Conservation (phyloP, 2,113 vertebrate species). For the Chamaea fasciata region DNA sequence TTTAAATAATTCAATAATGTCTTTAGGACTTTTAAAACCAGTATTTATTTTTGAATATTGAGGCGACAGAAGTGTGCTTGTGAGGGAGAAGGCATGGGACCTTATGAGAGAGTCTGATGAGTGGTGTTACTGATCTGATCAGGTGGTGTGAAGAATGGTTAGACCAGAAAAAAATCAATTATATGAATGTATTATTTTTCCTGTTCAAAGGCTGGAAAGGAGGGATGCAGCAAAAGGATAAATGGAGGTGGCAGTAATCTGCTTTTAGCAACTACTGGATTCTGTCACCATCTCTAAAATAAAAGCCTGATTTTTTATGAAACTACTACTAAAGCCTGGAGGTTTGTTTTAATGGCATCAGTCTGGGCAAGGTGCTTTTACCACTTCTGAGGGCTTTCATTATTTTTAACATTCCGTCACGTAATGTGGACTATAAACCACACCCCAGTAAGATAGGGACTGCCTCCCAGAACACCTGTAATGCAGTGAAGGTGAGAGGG, state of each 20-base stretch:
- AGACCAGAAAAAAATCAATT: neutral
- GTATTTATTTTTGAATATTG: neutral
- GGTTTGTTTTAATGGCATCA: neutral
- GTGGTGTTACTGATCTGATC: neutral
- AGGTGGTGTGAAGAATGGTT: neutral
- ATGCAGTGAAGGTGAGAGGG: neutral
- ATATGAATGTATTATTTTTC: neutral
- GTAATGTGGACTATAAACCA: neutral
- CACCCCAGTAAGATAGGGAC: neutral
- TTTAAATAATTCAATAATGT: neutral
- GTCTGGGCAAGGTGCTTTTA: neutral
- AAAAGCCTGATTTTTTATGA: neutral
- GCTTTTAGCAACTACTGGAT: neutral
- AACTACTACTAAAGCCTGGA: neutral
- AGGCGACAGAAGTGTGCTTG: neutral
- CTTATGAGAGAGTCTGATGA: neutral
- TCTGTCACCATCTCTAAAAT: neutral
- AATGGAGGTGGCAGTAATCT: neutral
- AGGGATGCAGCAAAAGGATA: neutral
- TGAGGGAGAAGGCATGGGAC: neutral
- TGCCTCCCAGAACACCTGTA: neutral
- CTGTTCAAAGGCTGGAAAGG: neutral
- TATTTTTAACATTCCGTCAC: neutral
- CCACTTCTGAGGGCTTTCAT: constrained; percentile 12
- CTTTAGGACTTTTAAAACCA: neutral